A percentile compares a stretch with the other conserved stretches of the same genome.
These are phyloP conservation scores for Drosophila limbata DNA, from an alignment of 2,888 invertebrate genomes.

Conservation along the genomic window DNA sequence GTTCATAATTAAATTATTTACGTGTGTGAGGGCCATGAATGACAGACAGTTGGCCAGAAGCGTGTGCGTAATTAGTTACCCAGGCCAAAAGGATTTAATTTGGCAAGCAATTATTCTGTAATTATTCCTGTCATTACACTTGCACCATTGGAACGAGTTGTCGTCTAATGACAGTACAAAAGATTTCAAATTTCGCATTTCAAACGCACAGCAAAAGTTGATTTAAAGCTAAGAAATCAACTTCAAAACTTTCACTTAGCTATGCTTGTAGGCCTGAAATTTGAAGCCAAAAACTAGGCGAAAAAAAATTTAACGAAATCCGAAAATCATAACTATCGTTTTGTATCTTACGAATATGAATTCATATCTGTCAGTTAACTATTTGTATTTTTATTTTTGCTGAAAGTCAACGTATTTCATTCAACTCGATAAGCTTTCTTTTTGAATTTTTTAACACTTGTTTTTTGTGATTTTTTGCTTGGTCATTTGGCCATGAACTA, in stretches of 20 bases:
- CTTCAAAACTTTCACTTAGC: conserved; percentile 37
- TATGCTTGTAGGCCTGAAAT: conserved; percentile 30
- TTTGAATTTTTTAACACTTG: conserved; percentile 37
- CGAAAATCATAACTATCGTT: not conserved
- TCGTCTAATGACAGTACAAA: not conserved
- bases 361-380: conserved; percentile 20
- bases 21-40: not conserved
- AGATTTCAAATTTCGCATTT: not conserved
- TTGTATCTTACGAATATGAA: conserved; percentile 25
- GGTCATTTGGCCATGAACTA: conserved; percentile 56
- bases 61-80: conserved; percentile 23
- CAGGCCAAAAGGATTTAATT: conserved; percentile 8
- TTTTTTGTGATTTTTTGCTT: conserved; percentile 1
- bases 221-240: not conserved
- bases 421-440: conserved; percentile 61
- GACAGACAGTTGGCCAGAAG: conserved; percentile 15
- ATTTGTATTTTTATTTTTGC: not conserved
- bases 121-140: conserved; percentile 17
- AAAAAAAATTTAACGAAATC: conserved; percentile 2
- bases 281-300: not conserved
- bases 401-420: conserved; percentile 25
- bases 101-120: conserved; percentile 25
- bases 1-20: conserved; percentile 64
- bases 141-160: conserved; percentile 19
- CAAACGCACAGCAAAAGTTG: not conserved